Base-by-base conservation (phyloP, 2,888 invertebrate genomes). In the Leistus spinibarbis region DNA sequence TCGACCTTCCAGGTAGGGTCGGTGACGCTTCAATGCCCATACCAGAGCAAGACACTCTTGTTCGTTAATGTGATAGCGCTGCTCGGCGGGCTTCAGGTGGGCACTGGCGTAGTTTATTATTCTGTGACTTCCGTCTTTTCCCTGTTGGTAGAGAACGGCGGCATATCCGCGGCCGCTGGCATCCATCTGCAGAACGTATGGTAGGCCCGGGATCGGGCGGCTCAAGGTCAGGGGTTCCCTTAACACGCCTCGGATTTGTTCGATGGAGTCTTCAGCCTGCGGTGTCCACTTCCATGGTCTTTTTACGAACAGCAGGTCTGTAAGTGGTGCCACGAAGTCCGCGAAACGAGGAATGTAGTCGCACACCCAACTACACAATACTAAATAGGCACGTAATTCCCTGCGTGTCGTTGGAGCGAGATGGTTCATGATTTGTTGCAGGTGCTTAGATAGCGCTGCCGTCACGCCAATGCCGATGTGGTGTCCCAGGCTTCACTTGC, bases 151-250 rank as follows among this genome's bases (percentile, higher is more conserved):
- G n/a, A n/a, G n/a, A n/a, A n/a, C n/a, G n/a, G n/a, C n/a, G n/a
- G n/a, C n/a, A n/a, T n/a, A n/a, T n/a, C n/a, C n/a, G n/a, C n/a
- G n/a, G n/a, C n/a, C n/a, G n/a, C n/a, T n/a, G n/a, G n/a, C n/a
- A n/a, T n/a, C n/a, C n/a, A n/a, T n/a, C n/a, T n/a, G n/a, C n/a
- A n/a, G n/a, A n/a, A n/a, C n/a, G n/a, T n/a, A n/a, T n/a, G n/a
- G n/a, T n/a, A n/a, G 56, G 4, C 22, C 20, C 7, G 74, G 67
- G 27, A 78, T 75, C 0, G 80, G 80, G 0, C 79, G 76, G 64
- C 77, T 64, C 0, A 81, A 72, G 3, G 53, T 7, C 19, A 79
- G 22, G 1, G 77, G 79, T 54, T 74, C 60, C 0, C 19, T 19
- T 2, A 79, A 23, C 10, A 24, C 71, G 4, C 20, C 17, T 56